Conservation (phyloP, 2,888 invertebrate genomes). For the Cryptophagus acutangulus region DNA sequence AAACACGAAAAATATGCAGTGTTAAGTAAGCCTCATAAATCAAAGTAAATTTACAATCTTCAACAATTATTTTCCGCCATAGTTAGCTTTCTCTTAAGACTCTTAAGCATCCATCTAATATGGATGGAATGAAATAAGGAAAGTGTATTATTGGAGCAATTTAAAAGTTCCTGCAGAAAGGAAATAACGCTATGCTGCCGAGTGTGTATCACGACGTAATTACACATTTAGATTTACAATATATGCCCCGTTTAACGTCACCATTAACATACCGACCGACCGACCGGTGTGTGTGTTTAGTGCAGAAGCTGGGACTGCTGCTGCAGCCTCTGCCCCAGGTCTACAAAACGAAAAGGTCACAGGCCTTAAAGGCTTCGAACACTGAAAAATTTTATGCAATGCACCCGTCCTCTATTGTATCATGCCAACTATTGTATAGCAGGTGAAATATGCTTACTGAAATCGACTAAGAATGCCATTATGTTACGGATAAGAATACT, state of each 20-base stretch:
- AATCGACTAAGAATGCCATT: constrained; percentile 33
- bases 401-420: constrained; percentile 27
- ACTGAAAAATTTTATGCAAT: constrained; percentile 29
- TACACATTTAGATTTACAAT: constrained; percentile 31
- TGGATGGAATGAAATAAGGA: no score
- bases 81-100: no score
- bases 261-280: constrained; percentile 38
- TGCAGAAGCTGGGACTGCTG: constrained; percentile 28
- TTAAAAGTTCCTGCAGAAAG: no score
- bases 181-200: no score
- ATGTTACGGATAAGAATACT: constrained; percentile 19
- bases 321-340: constrained; percentile 20
- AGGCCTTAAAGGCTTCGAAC: constrained; percentile 17
- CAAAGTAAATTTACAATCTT: no score
- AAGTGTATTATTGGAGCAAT: no score
- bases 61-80: no score
- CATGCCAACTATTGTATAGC: constrained; percentile 33
- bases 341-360: constrained; percentile 29
- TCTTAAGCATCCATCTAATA: no score
- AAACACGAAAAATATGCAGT: no score
- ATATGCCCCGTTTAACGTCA: constrained; percentile 32
- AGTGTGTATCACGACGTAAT: constrained; percentile 18
- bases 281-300: no score
- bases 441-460: constrained; percentile 32
- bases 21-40: no score